Conservation (phyloP, 2,888 invertebrate genomes). For the Drosophila affinis region DNA sequence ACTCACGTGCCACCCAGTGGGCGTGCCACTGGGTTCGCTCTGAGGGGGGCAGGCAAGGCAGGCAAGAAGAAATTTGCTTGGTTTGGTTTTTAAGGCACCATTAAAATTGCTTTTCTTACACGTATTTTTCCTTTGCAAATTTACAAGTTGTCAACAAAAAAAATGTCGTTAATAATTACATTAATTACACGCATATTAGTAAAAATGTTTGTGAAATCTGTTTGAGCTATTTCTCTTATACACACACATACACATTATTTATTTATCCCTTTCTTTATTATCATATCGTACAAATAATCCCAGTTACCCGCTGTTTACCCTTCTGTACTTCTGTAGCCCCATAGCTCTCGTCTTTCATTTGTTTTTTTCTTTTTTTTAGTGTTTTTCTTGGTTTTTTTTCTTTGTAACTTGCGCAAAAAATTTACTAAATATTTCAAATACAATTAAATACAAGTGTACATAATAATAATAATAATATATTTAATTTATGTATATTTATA, state of each 20-base stretch:
- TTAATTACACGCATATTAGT: conserved; percentile 67
- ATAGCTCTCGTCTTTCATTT: conserved; percentile 22
- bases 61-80: conserved; percentile 81
- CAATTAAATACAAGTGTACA: conserved; percentile 80
- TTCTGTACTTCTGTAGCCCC: conserved; percentile 44
- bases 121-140: conserved; percentile 83
- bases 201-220: conserved; percentile 69
- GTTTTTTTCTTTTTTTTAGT: conserved; percentile 22
- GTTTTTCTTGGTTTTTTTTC: conserved; percentile 41
- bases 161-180: conserved; percentile 60
- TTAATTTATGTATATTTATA: conserved; percentile 72
- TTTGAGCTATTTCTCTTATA: conserved; percentile 68
- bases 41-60: conserved; percentile 45
- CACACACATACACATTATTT: conserved; percentile 66
- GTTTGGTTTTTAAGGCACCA: conserved; percentile 83
- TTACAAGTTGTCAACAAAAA: conserved; percentile 78
- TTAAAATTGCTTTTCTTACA: conserved; percentile 84
- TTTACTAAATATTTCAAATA: conserved; percentile 81
- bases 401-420: conserved; percentile 78
- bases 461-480: conserved; percentile 72
- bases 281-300: conserved; percentile 61
- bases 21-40: conserved; percentile 39
- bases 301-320: conserved; percentile 68
- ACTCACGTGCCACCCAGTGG: conserved; percentile 41
- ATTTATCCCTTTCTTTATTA: conserved; percentile 38